Conservation (phyloP, 2,113 vertebrate species). For the Tor tambroides region DNA sequence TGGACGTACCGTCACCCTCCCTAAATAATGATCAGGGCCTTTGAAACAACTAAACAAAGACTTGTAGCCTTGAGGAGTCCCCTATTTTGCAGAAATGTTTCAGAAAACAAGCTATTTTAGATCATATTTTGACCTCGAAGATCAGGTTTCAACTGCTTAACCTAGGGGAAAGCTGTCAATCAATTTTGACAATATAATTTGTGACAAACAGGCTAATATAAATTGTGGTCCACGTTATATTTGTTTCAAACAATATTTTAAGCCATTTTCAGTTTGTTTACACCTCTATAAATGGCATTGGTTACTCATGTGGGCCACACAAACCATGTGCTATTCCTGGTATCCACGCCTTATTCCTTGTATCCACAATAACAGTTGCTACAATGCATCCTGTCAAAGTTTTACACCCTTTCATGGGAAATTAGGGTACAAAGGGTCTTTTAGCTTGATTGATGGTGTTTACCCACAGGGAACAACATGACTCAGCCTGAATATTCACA, state of each 20-base stretch:
- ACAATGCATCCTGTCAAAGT: neutral
- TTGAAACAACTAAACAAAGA: neutral
- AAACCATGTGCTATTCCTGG: slow-evolving; percentile 11
- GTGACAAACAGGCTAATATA: neutral
- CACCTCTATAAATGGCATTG: neutral
- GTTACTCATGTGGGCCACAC: neutral
- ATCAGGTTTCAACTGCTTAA: neutral
- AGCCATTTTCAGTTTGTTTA: neutral
- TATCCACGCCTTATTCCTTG: neutral
- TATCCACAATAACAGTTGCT: neutral
- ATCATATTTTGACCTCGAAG: neutral
- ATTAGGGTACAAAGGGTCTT: slow-evolving; percentile 5
- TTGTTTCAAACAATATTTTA: neutral
- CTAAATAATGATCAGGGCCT: neutral
- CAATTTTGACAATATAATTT: neutral
- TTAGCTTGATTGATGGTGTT: neutral
- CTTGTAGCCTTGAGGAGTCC: neutral
- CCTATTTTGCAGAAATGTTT: neutral
- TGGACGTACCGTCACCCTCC: neutral
- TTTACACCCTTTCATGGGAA: neutral
- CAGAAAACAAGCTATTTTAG: neutral
- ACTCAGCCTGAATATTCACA: slow-evolving; percentile 55
- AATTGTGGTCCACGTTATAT: neutral
- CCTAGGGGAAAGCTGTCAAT: neutral
- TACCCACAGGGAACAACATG: slow-evolving; percentile 45